Base-by-base conservation (phyloP, 1,140 invertebrate species). In the Drosophila subpulchrella region DNA sequence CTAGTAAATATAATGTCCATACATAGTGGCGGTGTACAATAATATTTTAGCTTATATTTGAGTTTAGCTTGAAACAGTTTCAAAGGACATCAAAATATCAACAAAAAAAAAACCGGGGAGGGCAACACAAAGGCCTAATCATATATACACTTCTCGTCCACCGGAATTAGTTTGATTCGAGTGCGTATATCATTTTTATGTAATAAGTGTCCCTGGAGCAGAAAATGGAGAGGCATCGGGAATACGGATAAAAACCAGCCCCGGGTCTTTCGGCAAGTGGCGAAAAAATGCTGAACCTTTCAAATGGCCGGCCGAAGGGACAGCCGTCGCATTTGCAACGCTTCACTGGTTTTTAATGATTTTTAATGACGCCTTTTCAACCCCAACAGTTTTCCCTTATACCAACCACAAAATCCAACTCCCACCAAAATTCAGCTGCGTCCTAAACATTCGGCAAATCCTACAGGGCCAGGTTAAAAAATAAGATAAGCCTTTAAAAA, bases 321-420 rank as follows among this genome's bases (percentile, higher is more conserved):
- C 81, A 81, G 63, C 61, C 77, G 74, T 81, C 78, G 81, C 67
- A 78, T 78, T 85, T 78, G 59, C 57, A 32, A 66, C 63, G 78
- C 68, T 78, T 81, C 77, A 85, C 62, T 75, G 81, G 54, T 59
- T 85, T 85, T 85, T 81, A 85, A 85, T 85, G 81, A 81, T 81
- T 85, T 85, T 78, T 75, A 85, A 85, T 84, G 77, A 77, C 58
- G 71, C 47, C 60, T 59, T 51, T 51, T 46, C 58, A n/a, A 12
- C 41, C 36, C 42, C 57, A 1, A 41, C 17, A 17, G 15, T 27
- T 55, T 12, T 12, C 32, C 56, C 32, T 13, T 17, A 1, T 20
- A 36, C 13, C 24, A 27, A 36, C 50, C 32, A 36, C 62, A 38
- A 6, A 24, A 46, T 20, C 17, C 15, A n/a, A 13, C 61, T 47